Evolutionary conservation across 2,797 vertebrate species (phyloP), one percentile per base, ranked within the genome.

Genomic region (Taeniopygia guttata): DNA sequence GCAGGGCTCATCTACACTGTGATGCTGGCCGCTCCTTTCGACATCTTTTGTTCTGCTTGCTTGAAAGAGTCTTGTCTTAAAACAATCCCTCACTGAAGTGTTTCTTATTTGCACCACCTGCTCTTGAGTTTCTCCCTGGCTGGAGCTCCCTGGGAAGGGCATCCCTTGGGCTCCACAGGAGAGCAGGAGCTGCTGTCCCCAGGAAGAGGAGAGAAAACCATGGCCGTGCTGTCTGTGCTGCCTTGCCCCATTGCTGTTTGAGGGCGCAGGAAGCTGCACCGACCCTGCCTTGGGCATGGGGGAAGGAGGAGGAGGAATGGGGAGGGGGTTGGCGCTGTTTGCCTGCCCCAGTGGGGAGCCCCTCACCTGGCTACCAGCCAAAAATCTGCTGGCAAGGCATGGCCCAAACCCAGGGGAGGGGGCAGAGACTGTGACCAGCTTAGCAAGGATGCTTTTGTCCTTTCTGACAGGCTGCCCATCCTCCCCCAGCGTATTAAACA

Each of bases 51-150:
- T 91, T 95, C 83, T 54, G 56, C 88, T 91, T 94, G 83, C 90
- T 84, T 93, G 88, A 74, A 88, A 79, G 79, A 93, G 88, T 91
- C 45, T 93, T 75, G 69, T 94, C 93, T 90, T 95, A 75, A 94
- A 90, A 88, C 92, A 90, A 4, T 84, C 62, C 40, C 48, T 79
- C 69, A 59, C 80, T 94, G 85, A 84, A 95, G 91, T 88, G 93
- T 95, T 94, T 94, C 94, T 93, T 87, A 90, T n/a, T 94, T 2
- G 9, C 51, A 62, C 62, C 83, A 75, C 66, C 85, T 86, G 63
- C 67, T 95, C 80, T 66, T 8, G 7, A 81, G 55, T 78, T 89
- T 67, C 56, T 77, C 58, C 60, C 3, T 9, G 60, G 51, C 49
- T 1, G 25, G 45, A 63, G 68, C 66, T 89, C 75, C 21, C 19